Evolutionary conservation across 2,888 invertebrate species (phyloP).

Genomic region (Itoplectis maculator): DNA sequence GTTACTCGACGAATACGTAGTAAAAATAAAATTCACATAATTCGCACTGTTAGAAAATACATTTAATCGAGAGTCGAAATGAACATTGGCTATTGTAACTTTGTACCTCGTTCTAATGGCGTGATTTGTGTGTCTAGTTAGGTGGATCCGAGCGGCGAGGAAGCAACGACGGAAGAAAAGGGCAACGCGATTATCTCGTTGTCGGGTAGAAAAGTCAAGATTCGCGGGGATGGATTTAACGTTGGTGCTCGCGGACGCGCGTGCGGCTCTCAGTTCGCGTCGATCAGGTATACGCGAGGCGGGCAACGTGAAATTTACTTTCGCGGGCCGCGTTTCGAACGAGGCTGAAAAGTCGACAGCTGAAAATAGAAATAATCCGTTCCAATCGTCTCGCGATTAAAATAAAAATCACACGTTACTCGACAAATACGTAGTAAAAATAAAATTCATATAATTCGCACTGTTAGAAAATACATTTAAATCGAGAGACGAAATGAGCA

Average conservation of each 20-base stretch:
- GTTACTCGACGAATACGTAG: too few relatives aligned
- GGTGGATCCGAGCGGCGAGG: not conserved
- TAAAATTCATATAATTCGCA: too few relatives aligned
- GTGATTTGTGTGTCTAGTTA: slow-evolving; percentile 18
- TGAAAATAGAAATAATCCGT: too few relatives aligned
- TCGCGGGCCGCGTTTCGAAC: not conserved
- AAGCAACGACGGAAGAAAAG: not conserved
- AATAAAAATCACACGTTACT: too few relatives aligned
- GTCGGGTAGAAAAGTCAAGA: slow-evolving; percentile 11
- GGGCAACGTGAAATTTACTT: slow-evolving; percentile 4
- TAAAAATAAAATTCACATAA: too few relatives aligned
- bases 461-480: too few relatives aligned
- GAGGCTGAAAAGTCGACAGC: not conserved
- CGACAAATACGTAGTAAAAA: too few relatives aligned
- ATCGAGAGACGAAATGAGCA: too few relatives aligned
- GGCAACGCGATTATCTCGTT: not conserved
- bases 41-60: too few relatives aligned
- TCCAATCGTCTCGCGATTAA: too few relatives aligned
- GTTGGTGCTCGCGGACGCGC: not conserved
- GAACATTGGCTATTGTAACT: too few relatives aligned
- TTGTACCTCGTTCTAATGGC: not conserved
- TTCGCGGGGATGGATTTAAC: slow-evolving; percentile 26
- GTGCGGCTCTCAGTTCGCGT: slow-evolving; percentile 17
- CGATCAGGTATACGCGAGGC: not conserved
- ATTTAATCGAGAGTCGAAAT: too few relatives aligned